A percentile compares a stretch with the other conserved stretches of the same genome.
phyloP scores from a whole-genome alignment of 2,797 vertebrate species.

The Chaetophractus vellerosus region DNA sequence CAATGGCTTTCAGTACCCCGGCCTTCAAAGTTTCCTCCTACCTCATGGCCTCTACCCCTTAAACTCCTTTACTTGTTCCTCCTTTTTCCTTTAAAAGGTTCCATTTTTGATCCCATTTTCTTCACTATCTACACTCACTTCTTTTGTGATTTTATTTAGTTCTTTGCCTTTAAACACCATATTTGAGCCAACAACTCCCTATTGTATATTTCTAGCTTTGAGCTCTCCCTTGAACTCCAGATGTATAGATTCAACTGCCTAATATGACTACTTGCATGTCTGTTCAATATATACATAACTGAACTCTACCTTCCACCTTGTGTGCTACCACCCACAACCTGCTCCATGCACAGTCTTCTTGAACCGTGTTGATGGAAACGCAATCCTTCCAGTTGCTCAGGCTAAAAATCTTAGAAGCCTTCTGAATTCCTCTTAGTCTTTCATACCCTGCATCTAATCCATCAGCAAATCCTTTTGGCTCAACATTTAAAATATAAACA shows the following conservation, averaged over 20 bases:
- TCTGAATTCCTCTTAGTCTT: neutral
- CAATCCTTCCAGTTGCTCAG: neutral
- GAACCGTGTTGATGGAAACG: too few relatives aligned
- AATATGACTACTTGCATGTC: neutral
- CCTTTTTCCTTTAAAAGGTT: neutral
- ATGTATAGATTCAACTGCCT: neutral
- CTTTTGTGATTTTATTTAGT: neutral
- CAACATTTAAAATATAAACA: neutral
- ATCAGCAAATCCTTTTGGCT: neutral
- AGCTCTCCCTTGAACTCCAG: neutral
- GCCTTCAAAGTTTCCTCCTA: neutral
- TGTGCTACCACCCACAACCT: neutral
- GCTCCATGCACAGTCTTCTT: neutral
- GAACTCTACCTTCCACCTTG: neutral
- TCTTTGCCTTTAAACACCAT: too few relatives aligned
- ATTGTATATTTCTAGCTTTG: neutral
- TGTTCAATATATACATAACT: neutral
- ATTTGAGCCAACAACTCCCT: neutral
- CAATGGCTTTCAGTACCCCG: neutral
- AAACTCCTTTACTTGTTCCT: neutral
- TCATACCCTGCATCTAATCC: neutral
- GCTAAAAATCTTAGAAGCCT: neutral
- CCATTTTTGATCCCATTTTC: too few relatives aligned
- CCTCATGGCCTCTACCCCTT: neutral
- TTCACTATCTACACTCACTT: neutral